phyloP scores from a whole-genome alignment of 35 echinoderm and acorn worm species.

The Chiridota heheva region DNA sequence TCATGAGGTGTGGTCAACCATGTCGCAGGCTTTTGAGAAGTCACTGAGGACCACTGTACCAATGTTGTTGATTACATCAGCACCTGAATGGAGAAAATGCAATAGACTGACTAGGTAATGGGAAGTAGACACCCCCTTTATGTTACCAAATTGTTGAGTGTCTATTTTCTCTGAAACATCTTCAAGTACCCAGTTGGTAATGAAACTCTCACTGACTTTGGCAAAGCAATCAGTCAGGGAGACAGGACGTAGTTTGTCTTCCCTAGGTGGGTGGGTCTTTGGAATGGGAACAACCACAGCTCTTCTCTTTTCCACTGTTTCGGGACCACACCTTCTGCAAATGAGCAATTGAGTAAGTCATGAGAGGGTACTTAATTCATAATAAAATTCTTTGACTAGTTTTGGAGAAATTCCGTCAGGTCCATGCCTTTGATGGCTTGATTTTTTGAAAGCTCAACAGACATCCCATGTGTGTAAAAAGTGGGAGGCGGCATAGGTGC shows the following conservation, averaged over 20 bases:
- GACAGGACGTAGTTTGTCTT: conserved; percentile 60
- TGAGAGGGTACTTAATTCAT: not conserved
- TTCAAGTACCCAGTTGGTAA: conserved; percentile 25
- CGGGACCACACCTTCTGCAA: conserved; percentile 35
- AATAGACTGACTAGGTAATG: conserved; percentile 44
- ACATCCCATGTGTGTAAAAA: not conserved
- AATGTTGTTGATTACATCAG: conserved; percentile 16
- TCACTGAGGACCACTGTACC: conserved; percentile 47
- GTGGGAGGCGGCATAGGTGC: not conserved
- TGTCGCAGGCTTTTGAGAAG: conserved; percentile 54
- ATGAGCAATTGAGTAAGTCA: conserved; percentile 13
- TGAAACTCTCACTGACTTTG: conserved; percentile 39
- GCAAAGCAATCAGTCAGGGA: conserved; percentile 48
- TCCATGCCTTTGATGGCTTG: not conserved
- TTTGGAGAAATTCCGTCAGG: not conserved
- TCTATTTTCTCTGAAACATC: conserved; percentile 15
- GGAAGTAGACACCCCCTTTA: conserved; percentile 30
- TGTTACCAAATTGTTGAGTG: conserved; percentile 59
- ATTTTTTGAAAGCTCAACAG: conserved; percentile 1
- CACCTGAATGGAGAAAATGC: conserved; percentile 33
- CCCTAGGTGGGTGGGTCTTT: conserved; percentile 39
- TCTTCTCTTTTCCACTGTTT: conserved; percentile 51
- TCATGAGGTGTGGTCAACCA: conserved; percentile 26
- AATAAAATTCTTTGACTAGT: conserved; percentile 1
- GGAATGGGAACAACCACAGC: conserved; percentile 64